Conservation (phyloP, 2,113 vertebrate species). For the Chamaetylas fuelleborni region DNA sequence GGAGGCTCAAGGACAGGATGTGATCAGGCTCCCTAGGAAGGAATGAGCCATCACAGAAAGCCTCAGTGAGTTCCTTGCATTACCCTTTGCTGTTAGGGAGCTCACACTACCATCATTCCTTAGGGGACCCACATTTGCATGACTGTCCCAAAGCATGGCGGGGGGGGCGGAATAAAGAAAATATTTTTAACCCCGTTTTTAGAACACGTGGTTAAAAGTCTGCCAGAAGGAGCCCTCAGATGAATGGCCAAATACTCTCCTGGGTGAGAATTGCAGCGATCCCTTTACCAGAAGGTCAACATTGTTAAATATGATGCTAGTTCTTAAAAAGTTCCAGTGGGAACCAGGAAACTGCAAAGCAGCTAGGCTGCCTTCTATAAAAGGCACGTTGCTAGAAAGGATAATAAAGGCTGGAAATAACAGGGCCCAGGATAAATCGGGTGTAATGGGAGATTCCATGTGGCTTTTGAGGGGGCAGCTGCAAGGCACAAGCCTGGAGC, state of each 20-base stretch:
- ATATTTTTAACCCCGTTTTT: neutral
- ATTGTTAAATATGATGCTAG: neutral
- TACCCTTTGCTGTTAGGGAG: neutral
- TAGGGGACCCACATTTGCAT: neutral
- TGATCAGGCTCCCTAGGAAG: neutral
- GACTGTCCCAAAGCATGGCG: neutral
- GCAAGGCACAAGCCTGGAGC: neutral
- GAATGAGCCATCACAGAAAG: neutral
- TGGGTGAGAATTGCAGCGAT: neutral
- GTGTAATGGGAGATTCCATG: neutral
- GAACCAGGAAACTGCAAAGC: conserved; percentile 41
- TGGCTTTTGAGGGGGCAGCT: neutral
- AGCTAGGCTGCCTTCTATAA: conserved; percentile 4
- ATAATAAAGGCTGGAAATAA: conserved; percentile 36
- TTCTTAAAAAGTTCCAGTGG: conserved; percentile 41
- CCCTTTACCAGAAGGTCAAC: neutral
- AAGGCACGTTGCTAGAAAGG: conserved; percentile 36
- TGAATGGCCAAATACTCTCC: neutral
- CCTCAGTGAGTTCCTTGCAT: neutral
- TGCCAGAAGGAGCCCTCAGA: neutral
- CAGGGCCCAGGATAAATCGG: neutral
- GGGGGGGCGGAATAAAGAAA: neutral
- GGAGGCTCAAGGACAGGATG: neutral
- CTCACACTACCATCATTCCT: neutral
- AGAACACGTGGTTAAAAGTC: neutral